Percentiles rank a stretch among this genome's conserved stretches.
Evolutionary conservation across 1,140 invertebrate genomes (phyloP).

Genomic region (Plodia interpunctella): DNA sequence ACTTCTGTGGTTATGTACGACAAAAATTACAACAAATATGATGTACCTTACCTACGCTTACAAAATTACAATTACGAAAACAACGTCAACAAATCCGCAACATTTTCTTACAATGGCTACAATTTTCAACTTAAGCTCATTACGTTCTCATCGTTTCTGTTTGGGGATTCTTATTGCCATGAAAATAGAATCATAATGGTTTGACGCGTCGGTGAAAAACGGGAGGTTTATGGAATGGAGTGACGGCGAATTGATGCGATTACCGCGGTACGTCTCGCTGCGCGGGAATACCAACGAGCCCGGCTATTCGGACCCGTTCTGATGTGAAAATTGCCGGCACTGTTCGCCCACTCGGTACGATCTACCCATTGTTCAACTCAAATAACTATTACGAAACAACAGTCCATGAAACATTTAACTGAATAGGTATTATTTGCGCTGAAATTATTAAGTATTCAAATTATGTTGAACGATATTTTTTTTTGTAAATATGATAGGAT

Average conservation of each 20-base stretch:
- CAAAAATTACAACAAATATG: too few relatives aligned
- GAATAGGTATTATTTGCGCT: slow-evolving; percentile 18
- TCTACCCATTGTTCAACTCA: slow-evolving; percentile 64
- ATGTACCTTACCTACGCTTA: too few relatives aligned
- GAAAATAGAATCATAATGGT: slow-evolving; percentile 69
- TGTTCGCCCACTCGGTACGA: slow-evolving; percentile 66
- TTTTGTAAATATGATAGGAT: too few relatives aligned
- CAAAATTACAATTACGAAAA: neutral
- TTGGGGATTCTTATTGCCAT: slow-evolving; percentile 39
- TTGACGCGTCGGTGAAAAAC: slow-evolving; percentile 68
- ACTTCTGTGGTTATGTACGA: too few relatives aligned
- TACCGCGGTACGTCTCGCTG: slow-evolving; percentile 61
- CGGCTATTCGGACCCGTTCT: slow-evolving; percentile 55
- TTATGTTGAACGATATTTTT: neutral
- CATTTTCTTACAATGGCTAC: slow-evolving; percentile 18
- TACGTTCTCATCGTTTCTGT: slow-evolving; percentile 45
- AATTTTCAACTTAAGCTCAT: slow-evolving; percentile 49
- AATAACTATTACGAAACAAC: slow-evolving; percentile 73
- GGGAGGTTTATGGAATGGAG: slow-evolving; percentile 20
- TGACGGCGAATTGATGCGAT: slow-evolving; percentile 53
- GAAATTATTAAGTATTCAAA: slow-evolving; percentile 14
- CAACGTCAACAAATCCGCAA: slow-evolving; percentile 6
- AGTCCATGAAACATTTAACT: slow-evolving; percentile 53
- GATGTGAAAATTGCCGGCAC: slow-evolving; percentile 70
- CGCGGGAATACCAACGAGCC: slow-evolving; percentile 46